Base-by-base conservation (phyloP, 2,888 invertebrate species). In the Drosophila lutescens region DNA sequence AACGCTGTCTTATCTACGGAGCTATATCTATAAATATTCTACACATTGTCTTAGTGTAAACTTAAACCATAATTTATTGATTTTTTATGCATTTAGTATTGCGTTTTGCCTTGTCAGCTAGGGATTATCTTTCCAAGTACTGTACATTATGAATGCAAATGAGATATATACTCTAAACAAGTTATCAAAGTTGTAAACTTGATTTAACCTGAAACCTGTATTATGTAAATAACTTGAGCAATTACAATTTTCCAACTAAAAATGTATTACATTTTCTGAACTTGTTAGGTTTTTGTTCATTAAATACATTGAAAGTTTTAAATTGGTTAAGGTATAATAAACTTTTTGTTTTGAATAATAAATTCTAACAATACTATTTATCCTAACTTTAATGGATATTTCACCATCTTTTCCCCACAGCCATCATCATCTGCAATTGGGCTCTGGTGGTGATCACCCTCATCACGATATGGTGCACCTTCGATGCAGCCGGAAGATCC, bases 391-490 rank as follows among this genome's bases (percentile, higher is more conserved):
- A 7, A 6, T 26, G 26, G 6, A 26, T 13, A 34, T 34, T 8
- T 26, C 4, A 4, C 13, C 5, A 1, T 23, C 6, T 13, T 13
- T 13, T 8, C 1, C 13, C 5, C 15, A 30, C 13, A 96, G 96
- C 95, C 80, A 94, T 96, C 90, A 95, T 96, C 78, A 94, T 96
- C 82, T 95, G 95, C 91, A 96, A 96, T 91, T 96, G 95, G 95
- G 94, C 95, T 77, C 94, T 97, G 73, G 91, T 96, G 71, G 93
- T 96, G 62, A 94, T 95, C 65, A 94, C 96, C 57, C 90, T 96
- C 73, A 94, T 96, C 77, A 96, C 96, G 6, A 95, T 96, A 38
- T 97, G 97, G 96, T 97, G 97, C 92, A 96, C 96, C 3, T 97
- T 96, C 92, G 97, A 97, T 92, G 94, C 96, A 1, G 97, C 97